Conservation (phyloP, 1,140 invertebrate genomes). For the Bactericera cockerelli region DNA sequence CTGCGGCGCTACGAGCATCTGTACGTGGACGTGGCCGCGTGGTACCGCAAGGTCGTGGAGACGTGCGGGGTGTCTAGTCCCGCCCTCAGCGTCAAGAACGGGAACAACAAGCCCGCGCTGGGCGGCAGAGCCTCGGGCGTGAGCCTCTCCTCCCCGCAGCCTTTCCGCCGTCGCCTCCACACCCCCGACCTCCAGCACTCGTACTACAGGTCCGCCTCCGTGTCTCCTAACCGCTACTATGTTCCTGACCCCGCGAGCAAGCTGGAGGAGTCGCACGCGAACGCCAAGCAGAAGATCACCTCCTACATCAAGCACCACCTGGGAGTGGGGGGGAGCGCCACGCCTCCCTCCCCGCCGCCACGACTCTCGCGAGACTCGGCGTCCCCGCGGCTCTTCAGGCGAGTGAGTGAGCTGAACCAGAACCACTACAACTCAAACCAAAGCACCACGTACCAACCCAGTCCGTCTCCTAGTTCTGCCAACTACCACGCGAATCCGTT, state of each 20-base stretch:
- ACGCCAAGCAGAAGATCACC: conserved; percentile 45
- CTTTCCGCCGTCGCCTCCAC: background rate
- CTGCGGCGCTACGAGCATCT: conserved; percentile 59
- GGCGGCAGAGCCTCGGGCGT: conserved; percentile 9
- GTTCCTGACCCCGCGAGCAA: conserved; percentile 19
- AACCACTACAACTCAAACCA: background rate
- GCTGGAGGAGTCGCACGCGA: conserved; percentile 26
- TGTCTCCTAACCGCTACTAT: conserved; percentile 23
- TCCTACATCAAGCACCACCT: conserved; percentile 54
- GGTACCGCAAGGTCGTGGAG: conserved; percentile 43
- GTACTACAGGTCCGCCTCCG: conserved; percentile 20
- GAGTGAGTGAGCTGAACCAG: background rate
- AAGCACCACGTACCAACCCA: no score
- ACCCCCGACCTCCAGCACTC: conserved; percentile 14
- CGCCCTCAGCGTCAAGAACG: background rate
- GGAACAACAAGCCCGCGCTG: background rate
- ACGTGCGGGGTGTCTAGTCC: conserved; percentile 3
- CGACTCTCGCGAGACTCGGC: conserved; percentile 15
- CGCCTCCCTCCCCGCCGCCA: conserved; percentile 22
- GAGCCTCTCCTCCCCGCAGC: background rate
- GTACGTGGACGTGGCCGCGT: conserved; percentile 57
- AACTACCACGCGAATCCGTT: background rate
- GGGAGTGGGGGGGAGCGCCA: conserved; percentile 26
- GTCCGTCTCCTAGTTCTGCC: background rate
- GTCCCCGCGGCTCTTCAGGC: conserved; percentile 14